Conservation (phyloP, 1,140 invertebrate genomes). For the Sinella curviseta region DNA sequence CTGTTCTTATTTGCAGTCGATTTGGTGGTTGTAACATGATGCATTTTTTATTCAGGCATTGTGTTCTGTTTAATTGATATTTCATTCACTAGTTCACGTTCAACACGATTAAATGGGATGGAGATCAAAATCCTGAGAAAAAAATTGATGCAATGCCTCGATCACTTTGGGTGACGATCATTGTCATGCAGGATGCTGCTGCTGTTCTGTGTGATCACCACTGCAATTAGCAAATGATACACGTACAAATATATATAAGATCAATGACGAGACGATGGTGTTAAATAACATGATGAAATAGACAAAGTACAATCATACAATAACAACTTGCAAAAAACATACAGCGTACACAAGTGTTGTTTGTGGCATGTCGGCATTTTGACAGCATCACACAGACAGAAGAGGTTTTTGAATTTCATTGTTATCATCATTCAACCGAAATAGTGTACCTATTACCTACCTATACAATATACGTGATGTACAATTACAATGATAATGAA, state of each 20-base stretch:
- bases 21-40: background rate
- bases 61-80: background rate
- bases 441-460: no score
- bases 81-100: background rate
- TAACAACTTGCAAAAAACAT: background rate
- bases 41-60: no score
- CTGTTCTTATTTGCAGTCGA: background rate
- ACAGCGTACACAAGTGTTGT: no score
- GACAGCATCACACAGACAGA: background rate
- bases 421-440: background rate
- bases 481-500: slow-evolving; percentile 10
- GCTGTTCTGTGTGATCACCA: background rate
- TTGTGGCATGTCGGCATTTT: background rate
- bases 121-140: background rate
- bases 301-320: background rate
- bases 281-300: background rate
- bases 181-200: background rate
- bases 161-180: background rate
- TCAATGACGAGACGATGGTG: slow-evolving; percentile 2
- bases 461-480: no score
- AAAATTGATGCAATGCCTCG: background rate
- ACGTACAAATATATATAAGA: background rate
- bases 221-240: background rate
- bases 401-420: background rate
- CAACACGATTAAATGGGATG: background rate